These are phyloP conservation scores for Otolemur garnettii DNA, from an alignment of 2,113 vertebrate species.

Conservation along the genomic window DNA sequence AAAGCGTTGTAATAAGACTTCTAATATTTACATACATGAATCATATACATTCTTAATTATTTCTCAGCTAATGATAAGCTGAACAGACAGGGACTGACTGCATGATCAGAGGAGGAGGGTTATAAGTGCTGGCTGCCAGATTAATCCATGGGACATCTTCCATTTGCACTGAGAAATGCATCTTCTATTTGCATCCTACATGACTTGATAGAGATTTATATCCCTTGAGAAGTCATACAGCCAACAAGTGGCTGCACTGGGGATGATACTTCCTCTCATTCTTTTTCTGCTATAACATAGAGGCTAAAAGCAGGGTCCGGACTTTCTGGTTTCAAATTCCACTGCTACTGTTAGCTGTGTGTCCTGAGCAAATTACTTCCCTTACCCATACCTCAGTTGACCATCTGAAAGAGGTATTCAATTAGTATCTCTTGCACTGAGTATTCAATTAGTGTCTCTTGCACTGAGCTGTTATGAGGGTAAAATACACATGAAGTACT, in stretches of 20 bases:
- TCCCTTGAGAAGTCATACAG: background rate
- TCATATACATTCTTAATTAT: constrained; percentile 60
- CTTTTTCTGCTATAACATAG: background rate
- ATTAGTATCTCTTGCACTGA: background rate
- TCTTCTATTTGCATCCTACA: too few relatives aligned
- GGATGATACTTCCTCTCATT: background rate
- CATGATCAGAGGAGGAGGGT: background rate
- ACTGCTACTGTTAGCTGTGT: background rate
- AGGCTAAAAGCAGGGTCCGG: background rate
- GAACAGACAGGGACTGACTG: constrained; percentile 28
- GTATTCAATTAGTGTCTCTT: background rate
- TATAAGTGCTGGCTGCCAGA: background rate
- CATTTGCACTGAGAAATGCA: background rate
- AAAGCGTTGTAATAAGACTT: background rate
- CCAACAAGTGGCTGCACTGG: background rate
- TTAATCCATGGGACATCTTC: background rate
- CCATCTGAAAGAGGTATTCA: background rate
- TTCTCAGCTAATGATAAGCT: constrained; percentile 69
- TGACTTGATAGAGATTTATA: background rate
- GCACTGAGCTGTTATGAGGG: background rate
- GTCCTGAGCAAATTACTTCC: background rate
- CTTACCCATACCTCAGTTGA: background rate
- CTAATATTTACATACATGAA: constrained; percentile 62
- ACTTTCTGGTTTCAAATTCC: background rate
- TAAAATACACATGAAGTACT: background rate